Evolutionary conservation across 2,888 invertebrate species (phyloP).

Genomic region (Ctenicera cuprea): DNA sequence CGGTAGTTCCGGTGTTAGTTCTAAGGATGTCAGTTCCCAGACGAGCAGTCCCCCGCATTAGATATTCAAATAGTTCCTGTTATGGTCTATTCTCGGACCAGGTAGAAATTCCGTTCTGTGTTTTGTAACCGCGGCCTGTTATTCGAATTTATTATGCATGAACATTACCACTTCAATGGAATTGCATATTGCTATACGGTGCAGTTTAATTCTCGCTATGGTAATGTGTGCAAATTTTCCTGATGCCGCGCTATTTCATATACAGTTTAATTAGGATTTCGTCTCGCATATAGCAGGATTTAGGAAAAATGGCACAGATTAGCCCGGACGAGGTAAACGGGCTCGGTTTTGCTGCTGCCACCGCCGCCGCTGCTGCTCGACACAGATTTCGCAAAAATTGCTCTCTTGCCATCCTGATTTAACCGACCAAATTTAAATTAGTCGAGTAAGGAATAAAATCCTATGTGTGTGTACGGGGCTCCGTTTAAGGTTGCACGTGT

Average conservation of each 20-base stretch:
- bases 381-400: conserved; percentile 23
- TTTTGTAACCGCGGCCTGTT: conserved; percentile 36
- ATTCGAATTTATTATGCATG: conserved; percentile 50
- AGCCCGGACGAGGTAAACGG: conserved; percentile 31
- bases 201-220: conserved; percentile 49
- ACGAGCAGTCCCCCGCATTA: conserved; percentile 31
- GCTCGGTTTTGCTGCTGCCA: conserved; percentile 7
- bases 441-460: conserved; percentile 27
- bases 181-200: conserved; percentile 50
- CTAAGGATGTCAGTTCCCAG: conserved; percentile 27
- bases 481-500: background rate
- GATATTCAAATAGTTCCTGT: conserved; percentile 43
- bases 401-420: conserved; percentile 23
- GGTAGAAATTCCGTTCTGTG: conserved; percentile 46
- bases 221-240: conserved; percentile 55
- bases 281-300: conserved; percentile 44
- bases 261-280: conserved; percentile 51
- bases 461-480: background rate
- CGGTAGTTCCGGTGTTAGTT: conserved; percentile 11
- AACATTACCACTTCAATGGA: conserved; percentile 52
- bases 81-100: conserved; percentile 26
- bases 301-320: conserved; percentile 44
- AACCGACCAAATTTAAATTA: conserved; percentile 36
- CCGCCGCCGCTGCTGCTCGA: too few relatives aligned
- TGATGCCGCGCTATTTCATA: conserved; percentile 47